These are phyloP conservation scores for Macquaria ambigua DNA, from an alignment of 2,113 vertebrate genomes.

Conservation along the genomic window DNA sequence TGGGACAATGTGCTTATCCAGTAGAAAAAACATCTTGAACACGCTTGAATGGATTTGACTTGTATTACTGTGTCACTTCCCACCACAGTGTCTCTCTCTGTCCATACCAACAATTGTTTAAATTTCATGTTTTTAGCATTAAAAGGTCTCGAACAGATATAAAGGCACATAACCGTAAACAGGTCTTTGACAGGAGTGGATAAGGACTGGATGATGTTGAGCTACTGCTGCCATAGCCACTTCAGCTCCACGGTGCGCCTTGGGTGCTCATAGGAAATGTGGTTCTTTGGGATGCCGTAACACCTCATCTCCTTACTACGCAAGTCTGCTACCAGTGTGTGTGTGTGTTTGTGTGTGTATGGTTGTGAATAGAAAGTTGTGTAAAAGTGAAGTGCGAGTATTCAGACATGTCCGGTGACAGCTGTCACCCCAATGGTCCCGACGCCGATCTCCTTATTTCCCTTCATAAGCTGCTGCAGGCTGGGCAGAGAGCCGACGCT, in stretches of 20 bases:
- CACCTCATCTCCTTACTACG: constrained; percentile 33
- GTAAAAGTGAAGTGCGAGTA: constrained; percentile 16
- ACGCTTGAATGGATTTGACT: constrained; percentile 40
- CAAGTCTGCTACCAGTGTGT: constrained; percentile 46
- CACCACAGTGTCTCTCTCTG: constrained; percentile 45
- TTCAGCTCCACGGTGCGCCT: constrained; percentile 52
- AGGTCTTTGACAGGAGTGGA: constrained; percentile 87
- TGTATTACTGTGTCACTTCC: constrained; percentile 24
- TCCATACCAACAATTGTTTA: constrained; percentile 26
- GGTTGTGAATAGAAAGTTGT: constrained; percentile 31
- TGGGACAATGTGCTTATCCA: constrained; percentile 73
- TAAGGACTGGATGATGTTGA: constrained; percentile 33
- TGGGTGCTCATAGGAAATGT: constrained; percentile 57
- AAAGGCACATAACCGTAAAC: constrained; percentile 98
- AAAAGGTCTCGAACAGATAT: constrained; percentile 89
- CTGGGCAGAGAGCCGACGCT: constrained; percentile 87
- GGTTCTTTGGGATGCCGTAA: constrained; percentile 60
- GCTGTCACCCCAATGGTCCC: constrained; percentile 92
- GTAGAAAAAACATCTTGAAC: constrained; percentile 47
- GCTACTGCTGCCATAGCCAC: constrained; percentile 49
- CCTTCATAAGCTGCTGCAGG: constrained; percentile 95
- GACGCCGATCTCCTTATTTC: constrained; percentile 92
- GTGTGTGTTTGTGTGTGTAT: too few relatives aligned
- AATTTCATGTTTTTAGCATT: constrained; percentile 49
- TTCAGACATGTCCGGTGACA: constrained; percentile 92